Evolutionary conservation across 2,888 invertebrate species (phyloP).

Genomic region (Eupeodes luniger): DNA sequence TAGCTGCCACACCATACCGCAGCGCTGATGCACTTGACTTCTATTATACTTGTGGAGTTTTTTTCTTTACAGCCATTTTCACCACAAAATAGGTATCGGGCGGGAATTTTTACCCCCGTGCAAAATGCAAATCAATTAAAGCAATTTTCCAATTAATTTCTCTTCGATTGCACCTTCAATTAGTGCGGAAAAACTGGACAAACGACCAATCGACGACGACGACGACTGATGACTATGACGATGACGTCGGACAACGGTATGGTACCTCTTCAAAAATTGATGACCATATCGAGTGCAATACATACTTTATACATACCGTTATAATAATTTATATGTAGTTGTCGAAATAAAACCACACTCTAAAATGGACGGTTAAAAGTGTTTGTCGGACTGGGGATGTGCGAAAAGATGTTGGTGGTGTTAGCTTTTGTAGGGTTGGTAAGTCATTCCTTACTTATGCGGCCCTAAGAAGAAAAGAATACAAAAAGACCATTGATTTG

Average conservation of each 20-base stretch:
- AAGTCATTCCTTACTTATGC: too few species aligned
- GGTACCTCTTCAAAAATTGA: constrained; percentile 63
- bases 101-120: constrained; percentile 29
- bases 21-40: constrained; percentile 59
- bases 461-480: constrained; percentile 5
- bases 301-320: background rate
- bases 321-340: constrained; percentile 26
- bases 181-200: constrained; percentile 7
- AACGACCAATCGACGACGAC: background rate
- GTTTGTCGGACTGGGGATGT: background rate
- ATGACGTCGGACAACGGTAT: too few species aligned
- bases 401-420: background rate
- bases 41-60: constrained; percentile 22
- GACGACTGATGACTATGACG: too few species aligned
- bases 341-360: constrained; percentile 31
- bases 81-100: constrained; percentile 1
- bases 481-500: constrained; percentile 54
- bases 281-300: constrained; percentile 44
- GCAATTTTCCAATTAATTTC: constrained; percentile 76
- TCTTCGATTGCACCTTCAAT: constrained; percentile 68
- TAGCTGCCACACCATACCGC: too few species aligned
- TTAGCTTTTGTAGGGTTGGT: background rate
- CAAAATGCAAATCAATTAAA: constrained; percentile 74
- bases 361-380: constrained; percentile 30
- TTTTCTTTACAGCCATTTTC: constrained; percentile 15